Evolutionary conservation across 2,113 vertebrate species (phyloP).

Genomic region (Phylloscopus whistleri): DNA sequence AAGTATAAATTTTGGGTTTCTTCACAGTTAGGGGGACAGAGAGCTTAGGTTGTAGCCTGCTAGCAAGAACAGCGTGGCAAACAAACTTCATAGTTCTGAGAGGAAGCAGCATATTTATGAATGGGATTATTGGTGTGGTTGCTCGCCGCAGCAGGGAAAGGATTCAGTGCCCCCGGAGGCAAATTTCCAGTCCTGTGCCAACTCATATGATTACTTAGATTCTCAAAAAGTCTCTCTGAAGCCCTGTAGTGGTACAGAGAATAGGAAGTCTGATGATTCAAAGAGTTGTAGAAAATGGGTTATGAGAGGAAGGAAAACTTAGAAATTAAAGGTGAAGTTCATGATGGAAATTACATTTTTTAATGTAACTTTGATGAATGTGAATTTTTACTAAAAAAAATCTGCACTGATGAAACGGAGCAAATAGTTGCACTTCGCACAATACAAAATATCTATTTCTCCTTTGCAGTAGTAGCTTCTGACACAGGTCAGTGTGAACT

Average conservation of each 20-base stretch:
- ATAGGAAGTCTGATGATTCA: neutral
- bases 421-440: neutral
- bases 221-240: neutral
- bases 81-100: neutral
- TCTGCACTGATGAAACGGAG: neutral
- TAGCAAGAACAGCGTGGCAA: accelerated
- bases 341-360: neutral
- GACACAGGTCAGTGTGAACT: neutral
- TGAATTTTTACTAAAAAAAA: neutral
- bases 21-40: neutral
- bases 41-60: neutral
- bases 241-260: neutral
- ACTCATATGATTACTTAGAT: neutral
- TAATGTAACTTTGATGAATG: neutral
- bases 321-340: neutral
- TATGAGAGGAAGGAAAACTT: neutral
- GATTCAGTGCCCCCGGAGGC: conserved; percentile 38
- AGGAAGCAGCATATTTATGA: conserved; percentile 29
- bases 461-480: neutral
- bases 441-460: neutral
- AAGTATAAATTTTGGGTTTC: neutral
- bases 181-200: conserved; percentile 27
- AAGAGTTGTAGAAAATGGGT: neutral
- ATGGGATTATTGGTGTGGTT: conserved; percentile 33
- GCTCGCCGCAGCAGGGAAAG: conserved; percentile 13